Percentiles rank a stretch among this genome's conserved stretches.
phyloP scores from a whole-genome alignment of 2,888 invertebrate species.

The Metellina segmentata region DNA sequence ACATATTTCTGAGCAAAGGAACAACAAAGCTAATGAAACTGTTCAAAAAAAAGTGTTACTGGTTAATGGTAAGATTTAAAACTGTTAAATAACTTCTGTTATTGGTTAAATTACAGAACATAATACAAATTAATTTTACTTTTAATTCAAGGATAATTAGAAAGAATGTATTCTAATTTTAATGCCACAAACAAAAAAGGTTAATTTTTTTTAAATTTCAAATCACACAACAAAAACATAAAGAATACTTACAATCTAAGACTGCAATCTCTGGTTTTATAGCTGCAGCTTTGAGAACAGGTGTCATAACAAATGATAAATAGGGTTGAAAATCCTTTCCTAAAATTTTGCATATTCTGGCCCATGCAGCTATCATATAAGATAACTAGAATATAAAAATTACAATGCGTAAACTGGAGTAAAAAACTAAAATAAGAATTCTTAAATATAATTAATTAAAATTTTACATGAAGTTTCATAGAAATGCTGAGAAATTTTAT shows the following conservation, averaged over 20 bases:
- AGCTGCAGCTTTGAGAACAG: conserved; percentile 94
- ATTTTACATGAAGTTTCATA: no score
- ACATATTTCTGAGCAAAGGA: no score
- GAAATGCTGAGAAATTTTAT: no score
- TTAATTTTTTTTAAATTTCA: conserved; percentile 6
- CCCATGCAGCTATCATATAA: conserved; percentile 99
- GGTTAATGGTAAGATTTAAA: no score
- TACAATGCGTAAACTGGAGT: no score
- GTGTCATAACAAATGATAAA: conserved; percentile 96
- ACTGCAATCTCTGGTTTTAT: conserved; percentile 96
- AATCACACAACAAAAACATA: background rate
- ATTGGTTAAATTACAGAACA: no score
- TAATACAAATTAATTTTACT: no score
- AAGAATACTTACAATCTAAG: conserved; percentile 87
- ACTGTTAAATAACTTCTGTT: no score
- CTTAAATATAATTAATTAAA: no score
- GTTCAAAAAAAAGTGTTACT: no score
- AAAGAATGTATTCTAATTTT: background rate
- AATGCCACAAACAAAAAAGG: background rate
- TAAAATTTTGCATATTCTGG: conserved; percentile 97
- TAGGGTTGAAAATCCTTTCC: conserved; percentile 93
- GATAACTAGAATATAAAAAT: conserved; percentile 84
- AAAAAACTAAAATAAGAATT: no score
- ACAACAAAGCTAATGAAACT: no score
- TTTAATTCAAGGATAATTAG: background rate